phyloP scores from a whole-genome alignment of 2,888 invertebrate genomes.

The Drosophila meridiana region DNA sequence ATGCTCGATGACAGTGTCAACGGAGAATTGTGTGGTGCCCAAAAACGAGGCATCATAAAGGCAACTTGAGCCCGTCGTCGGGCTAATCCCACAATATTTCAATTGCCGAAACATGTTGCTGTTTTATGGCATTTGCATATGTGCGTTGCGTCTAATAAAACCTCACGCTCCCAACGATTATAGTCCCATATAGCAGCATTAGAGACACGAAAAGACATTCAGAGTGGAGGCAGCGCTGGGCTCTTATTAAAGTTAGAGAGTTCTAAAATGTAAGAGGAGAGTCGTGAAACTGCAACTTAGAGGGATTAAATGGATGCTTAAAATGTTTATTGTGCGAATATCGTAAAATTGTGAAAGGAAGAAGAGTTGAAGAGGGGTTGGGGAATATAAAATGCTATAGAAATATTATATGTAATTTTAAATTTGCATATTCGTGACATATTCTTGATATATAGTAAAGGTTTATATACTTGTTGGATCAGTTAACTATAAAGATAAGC shows the following conservation, averaged over 20 bases:
- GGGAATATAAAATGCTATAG: neutral
- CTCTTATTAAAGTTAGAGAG: slow-evolving; percentile 18
- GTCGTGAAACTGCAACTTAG: slow-evolving; percentile 1
- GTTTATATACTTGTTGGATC: neutral
- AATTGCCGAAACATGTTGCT: slow-evolving; percentile 69
- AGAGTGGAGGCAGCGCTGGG: neutral
- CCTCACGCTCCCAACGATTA: slow-evolving; percentile 44
- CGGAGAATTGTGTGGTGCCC: slow-evolving; percentile 31
- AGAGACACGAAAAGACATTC: slow-evolving; percentile 8
- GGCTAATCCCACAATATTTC: slow-evolving; percentile 75
- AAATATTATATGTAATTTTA: neutral
- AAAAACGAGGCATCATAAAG: slow-evolving; percentile 27
- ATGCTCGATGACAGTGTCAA: slow-evolving; percentile 80
- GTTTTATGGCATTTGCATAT: slow-evolving; percentile 55
- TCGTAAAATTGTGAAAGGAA: neutral
- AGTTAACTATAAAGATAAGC: neutral
- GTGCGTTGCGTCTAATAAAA: slow-evolving; percentile 44
- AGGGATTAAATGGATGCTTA: slow-evolving; percentile 12
- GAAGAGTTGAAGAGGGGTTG: neutral
- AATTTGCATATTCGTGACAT: neutral
- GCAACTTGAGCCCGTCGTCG: slow-evolving; percentile 41
- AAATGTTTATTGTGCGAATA: neutral
- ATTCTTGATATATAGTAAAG: neutral
- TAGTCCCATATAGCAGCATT: slow-evolving; percentile 41
- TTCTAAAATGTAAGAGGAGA: neutral